Conservation (phyloP, 2,888 invertebrate genomes). For the Drosophila melanosoma region DNA sequence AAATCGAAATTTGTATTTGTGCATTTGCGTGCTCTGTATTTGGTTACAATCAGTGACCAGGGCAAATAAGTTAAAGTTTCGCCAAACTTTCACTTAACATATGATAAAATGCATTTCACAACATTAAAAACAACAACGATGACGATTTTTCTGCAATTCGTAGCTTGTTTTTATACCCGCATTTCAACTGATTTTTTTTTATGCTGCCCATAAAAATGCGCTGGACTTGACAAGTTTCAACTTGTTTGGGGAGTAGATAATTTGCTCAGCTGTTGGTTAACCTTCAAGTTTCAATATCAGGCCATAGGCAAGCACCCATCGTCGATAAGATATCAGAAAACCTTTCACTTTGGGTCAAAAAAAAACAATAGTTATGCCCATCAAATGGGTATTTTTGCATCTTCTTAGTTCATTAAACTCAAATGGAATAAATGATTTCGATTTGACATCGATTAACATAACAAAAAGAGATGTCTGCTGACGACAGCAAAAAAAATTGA, state of each 20-base stretch:
- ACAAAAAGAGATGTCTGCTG: constrained; percentile 50
- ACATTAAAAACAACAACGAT: constrained; percentile 5
- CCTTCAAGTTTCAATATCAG: constrained; percentile 8
- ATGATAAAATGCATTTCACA: constrained; percentile 30
- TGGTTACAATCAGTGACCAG: constrained; percentile 48
- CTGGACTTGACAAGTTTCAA: constrained; percentile 5
- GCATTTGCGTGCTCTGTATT: constrained; percentile 35
- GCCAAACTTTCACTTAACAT: constrained; percentile 62
- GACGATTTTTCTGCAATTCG: constrained; percentile 11
- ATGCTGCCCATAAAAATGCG: constrained; percentile 14
- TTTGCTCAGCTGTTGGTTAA: constrained; percentile 29
- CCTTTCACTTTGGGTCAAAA: constrained; percentile 65
- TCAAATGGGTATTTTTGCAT: constrained; percentile 30
- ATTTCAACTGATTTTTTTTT: constrained; percentile 17
- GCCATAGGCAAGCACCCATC: neutral
- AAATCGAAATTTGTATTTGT: neutral
- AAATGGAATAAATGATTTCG: constrained; percentile 9
- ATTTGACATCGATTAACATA: constrained; percentile 59
- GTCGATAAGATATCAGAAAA: constrained; percentile 60
- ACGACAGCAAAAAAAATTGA: constrained; percentile 11
- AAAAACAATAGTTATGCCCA: constrained; percentile 38
- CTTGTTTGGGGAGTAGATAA: constrained; percentile 7
- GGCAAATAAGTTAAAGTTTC: constrained; percentile 45
- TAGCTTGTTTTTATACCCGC: constrained; percentile 16
- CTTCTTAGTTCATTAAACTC: constrained; percentile 68